Evolutionary conservation across 2,888 invertebrate species (phyloP), one percentile per base, ranked within the genome.

Genomic region (Gisinianus flammeolus): DNA sequence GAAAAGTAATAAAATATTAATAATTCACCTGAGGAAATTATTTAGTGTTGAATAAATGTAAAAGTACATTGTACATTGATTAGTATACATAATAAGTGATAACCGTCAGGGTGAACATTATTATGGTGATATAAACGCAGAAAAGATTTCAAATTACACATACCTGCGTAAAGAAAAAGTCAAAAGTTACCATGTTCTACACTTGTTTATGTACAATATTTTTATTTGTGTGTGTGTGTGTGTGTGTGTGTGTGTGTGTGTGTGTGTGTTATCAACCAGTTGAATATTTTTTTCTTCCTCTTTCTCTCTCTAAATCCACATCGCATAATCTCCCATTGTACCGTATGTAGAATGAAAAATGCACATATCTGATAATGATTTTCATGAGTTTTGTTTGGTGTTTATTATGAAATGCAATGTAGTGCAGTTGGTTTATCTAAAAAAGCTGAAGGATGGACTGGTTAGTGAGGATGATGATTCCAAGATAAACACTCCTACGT

Each of bases 401-500:
- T 16, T 8, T 35, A 12, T 44, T 68, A 22, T 26, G 67, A 68
- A 44, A 22, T n/a, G 22, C 19, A 56, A 56, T n/a, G 56, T 56
- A n/a, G 24, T 68, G 68, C 35, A 31, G 67, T 68, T 68, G 22
- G 68, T 68, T 26, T 35, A 35, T 35, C 68, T 68, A 68, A 68
- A 35, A 68, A 68, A 44, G 68, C 68, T 68, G 35, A 68, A 44
- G 68, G 68, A 68, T 68, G 62, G 35, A 62, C 73, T 73, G 73
- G 73, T 73, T 73, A 62, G 33, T 73, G 35, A 62, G 73, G 73
- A 58, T 73, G 58, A 31, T 62, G 62, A 73, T 73, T 73, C 56
- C n/a, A 73, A 58, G 62, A 62, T 28, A 62, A 71, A 28, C 52
- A 54, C 66, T 30, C 66, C 66, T 66, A 28, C 66, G 19, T 66